Conservation (phyloP, 2,888 invertebrate genomes). For the Troides helena region DNA sequence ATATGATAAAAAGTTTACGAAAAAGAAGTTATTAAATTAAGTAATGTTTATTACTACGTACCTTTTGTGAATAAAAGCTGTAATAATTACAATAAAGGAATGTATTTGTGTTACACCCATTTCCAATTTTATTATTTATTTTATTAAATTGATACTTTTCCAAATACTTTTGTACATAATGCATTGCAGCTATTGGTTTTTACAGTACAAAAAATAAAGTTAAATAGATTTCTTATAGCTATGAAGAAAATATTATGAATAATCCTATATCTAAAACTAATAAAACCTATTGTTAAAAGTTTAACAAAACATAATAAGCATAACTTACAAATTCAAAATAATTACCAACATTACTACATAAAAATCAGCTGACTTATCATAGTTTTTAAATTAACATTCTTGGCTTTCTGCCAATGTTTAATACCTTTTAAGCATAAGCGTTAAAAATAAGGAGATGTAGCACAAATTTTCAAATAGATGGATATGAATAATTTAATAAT, state of each 20-base stretch:
- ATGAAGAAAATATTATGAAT: constrained; percentile 39
- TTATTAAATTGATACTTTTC: constrained; percentile 57
- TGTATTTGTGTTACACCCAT: constrained; percentile 69
- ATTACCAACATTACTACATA: constrained; percentile 58
- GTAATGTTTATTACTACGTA: constrained; percentile 50
- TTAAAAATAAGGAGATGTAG: too few relatives aligned
- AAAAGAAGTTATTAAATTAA: constrained; percentile 15
- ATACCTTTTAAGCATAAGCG: neutral
- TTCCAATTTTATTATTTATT: constrained; percentile 43
- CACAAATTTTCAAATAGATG: too few relatives aligned
- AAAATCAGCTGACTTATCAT: constrained; percentile 70
- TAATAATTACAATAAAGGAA: constrained; percentile 85
- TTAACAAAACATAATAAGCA: constrained; percentile 29
- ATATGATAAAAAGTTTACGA: neutral
- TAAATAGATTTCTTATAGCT: constrained; percentile 18
- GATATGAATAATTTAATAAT: too few relatives aligned
- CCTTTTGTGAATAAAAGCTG: constrained; percentile 89
- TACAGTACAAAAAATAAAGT: constrained; percentile 34
- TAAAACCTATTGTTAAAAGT: constrained; percentile 32
- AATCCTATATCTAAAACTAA: constrained; percentile 31
- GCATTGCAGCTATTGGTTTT: constrained; percentile 47
- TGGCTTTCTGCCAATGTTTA: neutral
- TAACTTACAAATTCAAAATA: constrained; percentile 42
- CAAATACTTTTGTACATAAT: constrained; percentile 71
- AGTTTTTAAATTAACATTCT: neutral